phyloP scores from a whole-genome alignment of 2,113 vertebrate species.

The Epinephelus cyanopodus region DNA sequence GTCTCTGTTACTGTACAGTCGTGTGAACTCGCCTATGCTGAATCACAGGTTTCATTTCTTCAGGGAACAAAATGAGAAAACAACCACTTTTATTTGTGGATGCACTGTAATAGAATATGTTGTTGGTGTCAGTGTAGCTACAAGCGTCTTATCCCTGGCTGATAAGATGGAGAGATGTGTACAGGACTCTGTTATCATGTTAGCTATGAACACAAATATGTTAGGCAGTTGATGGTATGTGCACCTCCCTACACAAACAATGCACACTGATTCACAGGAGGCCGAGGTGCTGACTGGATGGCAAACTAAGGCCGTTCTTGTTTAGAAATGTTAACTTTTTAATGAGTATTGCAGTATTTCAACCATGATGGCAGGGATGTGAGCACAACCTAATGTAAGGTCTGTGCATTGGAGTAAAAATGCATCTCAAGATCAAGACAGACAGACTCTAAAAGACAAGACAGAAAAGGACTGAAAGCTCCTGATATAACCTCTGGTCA shows the following conservation, averaged over 20 bases:
- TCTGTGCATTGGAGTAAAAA: neutral
- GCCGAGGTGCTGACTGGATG: too few relatives aligned
- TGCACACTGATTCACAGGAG: too few relatives aligned
- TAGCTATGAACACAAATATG: neutral
- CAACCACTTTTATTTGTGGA: neutral
- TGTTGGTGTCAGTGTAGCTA: neutral
- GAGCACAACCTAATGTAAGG: neutral
- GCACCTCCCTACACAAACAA: neutral
- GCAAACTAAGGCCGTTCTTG: too few relatives aligned
- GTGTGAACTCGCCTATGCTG: neutral
- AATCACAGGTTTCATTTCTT: neutral
- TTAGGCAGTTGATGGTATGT: neutral
- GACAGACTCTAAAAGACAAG: neutral
- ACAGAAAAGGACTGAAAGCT: neutral
- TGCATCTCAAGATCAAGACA: neutral
- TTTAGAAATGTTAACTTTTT: too few relatives aligned
- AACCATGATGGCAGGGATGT: too few relatives aligned
- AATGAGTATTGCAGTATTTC: too few relatives aligned
- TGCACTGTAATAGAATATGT: neutral
- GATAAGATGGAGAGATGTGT: constrained; percentile 12
- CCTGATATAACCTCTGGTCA: neutral
- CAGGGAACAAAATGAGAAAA: neutral
- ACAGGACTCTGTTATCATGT: neutral
- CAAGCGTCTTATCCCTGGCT: neutral
- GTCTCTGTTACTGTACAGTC: neutral